phyloP scores from a whole-genome alignment of 1,140 invertebrate species.

The Plodia interpunctella region DNA sequence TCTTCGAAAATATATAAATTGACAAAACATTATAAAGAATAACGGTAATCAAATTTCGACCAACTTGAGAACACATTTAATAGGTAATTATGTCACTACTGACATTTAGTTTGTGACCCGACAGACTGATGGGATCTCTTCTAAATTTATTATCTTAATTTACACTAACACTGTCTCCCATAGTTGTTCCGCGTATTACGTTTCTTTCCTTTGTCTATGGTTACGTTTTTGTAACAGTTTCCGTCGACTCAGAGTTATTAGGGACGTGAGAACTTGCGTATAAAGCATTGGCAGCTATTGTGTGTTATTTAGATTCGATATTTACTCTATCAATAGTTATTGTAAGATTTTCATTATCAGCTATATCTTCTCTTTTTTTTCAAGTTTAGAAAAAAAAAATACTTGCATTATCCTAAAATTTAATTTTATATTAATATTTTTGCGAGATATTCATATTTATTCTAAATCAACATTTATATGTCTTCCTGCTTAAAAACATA shows the following conservation, averaged over 20 bases:
- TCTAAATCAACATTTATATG: too few relatives aligned
- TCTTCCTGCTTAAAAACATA: too few relatives aligned
- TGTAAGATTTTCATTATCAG: conserved; percentile 26
- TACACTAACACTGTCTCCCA: conserved; percentile 32
- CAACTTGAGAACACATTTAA: conserved; percentile 7
- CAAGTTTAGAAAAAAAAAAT: background rate
- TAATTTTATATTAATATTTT: too few relatives aligned
- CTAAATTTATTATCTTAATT: conserved; percentile 8
- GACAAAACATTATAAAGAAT: background rate
- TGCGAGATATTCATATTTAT: too few relatives aligned
- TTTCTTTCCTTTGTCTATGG: conserved; percentile 56
- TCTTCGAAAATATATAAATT: background rate
- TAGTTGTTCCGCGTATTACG: conserved; percentile 54
- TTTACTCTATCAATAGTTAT: conserved; percentile 25
- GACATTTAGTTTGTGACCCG: background rate
- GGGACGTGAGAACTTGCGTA: conserved; percentile 50
- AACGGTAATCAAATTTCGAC: conserved; percentile 17
- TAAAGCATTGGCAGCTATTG: conserved; percentile 26
- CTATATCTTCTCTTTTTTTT: background rate
- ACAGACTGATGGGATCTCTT: background rate
- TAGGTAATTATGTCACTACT: background rate
- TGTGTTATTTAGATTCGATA: conserved; percentile 40
- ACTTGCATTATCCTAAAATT: too few relatives aligned
- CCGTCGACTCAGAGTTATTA: conserved; percentile 56
- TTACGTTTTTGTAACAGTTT: conserved; percentile 62